Evolutionary conservation across 2,797 vertebrate genomes (phyloP), one percentile per base, ranked within the genome.

Genomic region (Kryptolebias ocellatus): DNA sequence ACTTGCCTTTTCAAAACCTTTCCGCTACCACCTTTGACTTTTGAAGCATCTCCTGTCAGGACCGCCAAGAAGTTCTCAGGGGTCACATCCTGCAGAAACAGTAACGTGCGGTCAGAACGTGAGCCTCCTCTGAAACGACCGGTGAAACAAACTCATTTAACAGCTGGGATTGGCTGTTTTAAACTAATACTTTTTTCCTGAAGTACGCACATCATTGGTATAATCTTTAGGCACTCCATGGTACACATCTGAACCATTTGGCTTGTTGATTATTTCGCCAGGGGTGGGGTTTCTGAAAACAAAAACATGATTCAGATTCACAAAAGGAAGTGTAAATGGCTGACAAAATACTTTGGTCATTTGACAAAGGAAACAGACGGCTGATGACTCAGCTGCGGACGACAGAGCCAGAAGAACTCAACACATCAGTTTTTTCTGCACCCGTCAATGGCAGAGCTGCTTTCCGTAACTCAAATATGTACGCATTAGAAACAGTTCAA

Each of bases 51-150:
- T 0, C 97, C 98, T 87, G 92, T 95, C 83, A 99, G 88, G 79
- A 99, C 95, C 0, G 97, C 96, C 82, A 99, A 92, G 91, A 99
- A 98, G 86, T 96, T 97, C 42, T 93, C 62, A 4, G 98, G 95
- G 27, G 95, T 98, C 74, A 99, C 98, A 53, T 90, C 91, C 98
- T 98, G 70, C 34, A 64, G 47, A 16, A 65, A 16, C 53, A 12
- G 47, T 18, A 59, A 53, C 58, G 39, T 49, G 8, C 66, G 3
- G 9, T 27, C 37, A 14, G 28, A 58, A 15, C 9, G 31, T 34
- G 51, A 27, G 34, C 16, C 34, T 59, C 37, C 18, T 55, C 16
- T 14, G 5, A 37, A 60, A 42, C 29, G 49, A 24, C 12, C 28
- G 0, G 24, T 4, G 34, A 34, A 16, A 45, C 31, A 34, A 12